These are phyloP conservation scores for Linurgus olivaceus DNA, from an alignment of 2,797 vertebrate genomes.

Conservation along the genomic window DNA sequence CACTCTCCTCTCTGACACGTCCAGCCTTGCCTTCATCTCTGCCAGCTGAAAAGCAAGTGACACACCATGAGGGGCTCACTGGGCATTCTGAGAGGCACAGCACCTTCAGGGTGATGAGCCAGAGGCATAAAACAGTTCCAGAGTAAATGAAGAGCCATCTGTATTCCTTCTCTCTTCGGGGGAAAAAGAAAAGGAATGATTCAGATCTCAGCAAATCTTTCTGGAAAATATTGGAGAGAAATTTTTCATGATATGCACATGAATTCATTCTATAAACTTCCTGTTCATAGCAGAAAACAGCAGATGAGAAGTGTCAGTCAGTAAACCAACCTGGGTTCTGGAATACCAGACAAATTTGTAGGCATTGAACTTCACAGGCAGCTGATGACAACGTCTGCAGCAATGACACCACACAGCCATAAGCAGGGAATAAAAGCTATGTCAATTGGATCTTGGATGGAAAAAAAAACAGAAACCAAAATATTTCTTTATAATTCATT, in stretches of 20 bases:
- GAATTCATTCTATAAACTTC: neutral
- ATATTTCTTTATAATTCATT: neutral
- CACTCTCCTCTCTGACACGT: neutral
- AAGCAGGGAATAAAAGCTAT: neutral
- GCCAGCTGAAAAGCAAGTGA: conserved; percentile 68
- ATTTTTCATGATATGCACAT: neutral
- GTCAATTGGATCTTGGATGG: neutral
- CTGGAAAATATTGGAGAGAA: neutral
- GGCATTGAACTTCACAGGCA: neutral
- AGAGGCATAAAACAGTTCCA: neutral
- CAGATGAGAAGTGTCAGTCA: neutral
- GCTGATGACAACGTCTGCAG: neutral
- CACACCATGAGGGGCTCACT: neutral
- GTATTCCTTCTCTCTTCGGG: neutral
- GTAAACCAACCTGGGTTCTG: neutral
- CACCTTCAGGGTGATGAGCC: neutral
- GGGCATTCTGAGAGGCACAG: neutral
- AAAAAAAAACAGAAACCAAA: neutral
- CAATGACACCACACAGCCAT: neutral
- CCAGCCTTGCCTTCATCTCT: conserved; percentile 68
- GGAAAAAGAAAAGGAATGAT: neutral
- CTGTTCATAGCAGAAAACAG: neutral
- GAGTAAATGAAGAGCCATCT: neutral
- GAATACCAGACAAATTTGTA: neutral
- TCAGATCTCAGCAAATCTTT: neutral